Evolutionary conservation across 1,140 invertebrate genomes (phyloP).

Genomic region (Lanistes nyassanus): DNA sequence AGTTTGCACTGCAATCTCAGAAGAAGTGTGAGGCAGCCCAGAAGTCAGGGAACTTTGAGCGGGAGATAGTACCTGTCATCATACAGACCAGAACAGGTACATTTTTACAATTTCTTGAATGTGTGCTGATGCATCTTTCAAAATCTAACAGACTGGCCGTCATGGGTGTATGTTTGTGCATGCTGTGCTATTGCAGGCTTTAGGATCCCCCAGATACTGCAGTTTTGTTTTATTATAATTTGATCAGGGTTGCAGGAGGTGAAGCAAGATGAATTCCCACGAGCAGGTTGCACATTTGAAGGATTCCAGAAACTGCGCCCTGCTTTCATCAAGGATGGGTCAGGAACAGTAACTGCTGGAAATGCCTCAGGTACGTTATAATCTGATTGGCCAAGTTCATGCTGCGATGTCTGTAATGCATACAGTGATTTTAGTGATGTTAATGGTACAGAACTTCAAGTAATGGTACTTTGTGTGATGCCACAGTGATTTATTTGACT

Average conservation of each 20-base stretch:
- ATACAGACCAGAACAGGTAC: constrained; percentile 57
- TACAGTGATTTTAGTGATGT: no score
- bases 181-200: neutral
- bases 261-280: constrained; percentile 65
- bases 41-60: constrained; percentile 74
- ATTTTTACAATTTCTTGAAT: constrained; percentile 1
- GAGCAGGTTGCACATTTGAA: constrained; percentile 58
- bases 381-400: no score
- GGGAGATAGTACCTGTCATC: constrained; percentile 64
- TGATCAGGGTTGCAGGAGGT: constrained; percentile 27
- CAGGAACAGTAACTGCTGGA: constrained; percentile 66
- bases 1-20: constrained; percentile 80
- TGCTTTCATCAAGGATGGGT: constrained; percentile 62
- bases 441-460: no score
- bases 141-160: neutral
- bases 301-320: constrained; percentile 62
- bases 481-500: no score
- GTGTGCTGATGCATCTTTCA: neutral
- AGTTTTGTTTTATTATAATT: constrained; percentile 11
- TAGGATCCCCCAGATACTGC: no score
- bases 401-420: no score
- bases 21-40: constrained; percentile 75
- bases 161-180: neutral
- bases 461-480: no score
- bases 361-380: constrained; percentile 63